A percentile compares a stretch with the other conserved stretches of the same genome.
Conservation (phyloP, 2,113 vertebrate genomes). For the Mus musculus region DNA sequence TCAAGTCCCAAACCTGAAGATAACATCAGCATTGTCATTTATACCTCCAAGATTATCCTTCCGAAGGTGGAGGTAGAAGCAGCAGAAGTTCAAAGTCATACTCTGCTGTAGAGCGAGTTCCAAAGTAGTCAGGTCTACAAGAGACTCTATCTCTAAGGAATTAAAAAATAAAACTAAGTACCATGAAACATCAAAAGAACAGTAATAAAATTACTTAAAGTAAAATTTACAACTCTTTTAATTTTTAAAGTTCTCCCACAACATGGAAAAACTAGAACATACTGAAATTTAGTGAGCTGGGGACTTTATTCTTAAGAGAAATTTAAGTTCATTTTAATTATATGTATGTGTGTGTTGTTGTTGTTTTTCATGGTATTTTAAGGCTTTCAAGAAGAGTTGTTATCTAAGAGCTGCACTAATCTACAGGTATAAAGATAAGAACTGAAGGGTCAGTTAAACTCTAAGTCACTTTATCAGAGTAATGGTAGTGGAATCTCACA, state of each 20-base stretch:
- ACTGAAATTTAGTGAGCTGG: neutral
- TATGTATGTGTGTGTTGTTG: no score
- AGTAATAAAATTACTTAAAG: neutral
- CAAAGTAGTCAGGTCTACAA: no score
- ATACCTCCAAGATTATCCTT: neutral
- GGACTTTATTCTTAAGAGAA: neutral
- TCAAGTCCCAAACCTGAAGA: neutral
- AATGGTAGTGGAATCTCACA: neutral
- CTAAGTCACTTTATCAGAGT: neutral
- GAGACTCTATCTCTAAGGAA: neutral
- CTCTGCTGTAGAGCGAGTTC: neutral
- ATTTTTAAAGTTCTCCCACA: neutral
- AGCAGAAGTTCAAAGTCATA: neutral
- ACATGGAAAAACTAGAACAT: no score
- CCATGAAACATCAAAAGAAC: neutral
- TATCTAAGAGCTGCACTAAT: neutral
- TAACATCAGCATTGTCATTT: neutral
- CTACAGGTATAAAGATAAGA: neutral
- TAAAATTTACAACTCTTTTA: neutral
- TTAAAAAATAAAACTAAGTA: neutral
- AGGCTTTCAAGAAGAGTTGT: fast-evolving
- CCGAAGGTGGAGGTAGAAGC: neutral
- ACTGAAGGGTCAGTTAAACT: neutral
- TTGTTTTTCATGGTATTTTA: neutral
- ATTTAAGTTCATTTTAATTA: no score